Evolutionary conservation across 2,888 invertebrate species (phyloP).

Genomic region (Cactoblastis cactorum): DNA sequence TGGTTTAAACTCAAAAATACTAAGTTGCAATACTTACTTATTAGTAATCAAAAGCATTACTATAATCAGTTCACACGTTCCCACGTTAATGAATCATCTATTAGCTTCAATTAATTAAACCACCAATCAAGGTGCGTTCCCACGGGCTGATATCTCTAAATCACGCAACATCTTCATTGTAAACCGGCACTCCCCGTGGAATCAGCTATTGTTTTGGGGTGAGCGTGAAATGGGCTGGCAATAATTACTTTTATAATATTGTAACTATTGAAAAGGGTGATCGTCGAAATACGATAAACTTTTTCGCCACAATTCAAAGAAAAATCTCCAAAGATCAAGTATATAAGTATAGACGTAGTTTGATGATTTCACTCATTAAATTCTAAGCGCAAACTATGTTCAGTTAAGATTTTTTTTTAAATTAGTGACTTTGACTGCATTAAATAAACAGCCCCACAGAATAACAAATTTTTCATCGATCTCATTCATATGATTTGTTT

Average conservation of each 20-base stretch:
- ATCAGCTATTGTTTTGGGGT: slow-evolving; percentile 68
- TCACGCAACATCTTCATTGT: slow-evolving; percentile 78
- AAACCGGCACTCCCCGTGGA: slow-evolving; percentile 36
- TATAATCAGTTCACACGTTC: slow-evolving; percentile 33
- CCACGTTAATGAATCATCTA: slow-evolving; percentile 56
- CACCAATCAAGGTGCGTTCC: slow-evolving; percentile 74
- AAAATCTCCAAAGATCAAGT: neutral
- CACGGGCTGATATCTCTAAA: slow-evolving; percentile 72
- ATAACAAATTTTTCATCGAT: too few species aligned
- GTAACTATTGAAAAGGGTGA: slow-evolving; percentile 26
- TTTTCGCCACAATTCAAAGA: neutral
- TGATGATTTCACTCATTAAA: too few species aligned
- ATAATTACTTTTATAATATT: slow-evolving; percentile 54
- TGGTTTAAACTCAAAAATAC: too few species aligned
- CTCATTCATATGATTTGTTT: too few species aligned
- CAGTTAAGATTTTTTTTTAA: too few species aligned
- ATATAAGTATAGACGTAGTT: too few species aligned
- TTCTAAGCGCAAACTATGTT: too few species aligned
- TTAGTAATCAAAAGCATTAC: neutral
- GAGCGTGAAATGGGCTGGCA: slow-evolving; percentile 66
- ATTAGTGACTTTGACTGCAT: too few species aligned
- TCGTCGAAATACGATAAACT: slow-evolving; percentile 11
- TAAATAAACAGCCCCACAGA: too few species aligned
- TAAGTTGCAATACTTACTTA: too few species aligned
- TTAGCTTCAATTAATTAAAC: slow-evolving; percentile 69